phyloP scores from a whole-genome alignment of 2,113 vertebrate species.

The Melierax canorus region DNA sequence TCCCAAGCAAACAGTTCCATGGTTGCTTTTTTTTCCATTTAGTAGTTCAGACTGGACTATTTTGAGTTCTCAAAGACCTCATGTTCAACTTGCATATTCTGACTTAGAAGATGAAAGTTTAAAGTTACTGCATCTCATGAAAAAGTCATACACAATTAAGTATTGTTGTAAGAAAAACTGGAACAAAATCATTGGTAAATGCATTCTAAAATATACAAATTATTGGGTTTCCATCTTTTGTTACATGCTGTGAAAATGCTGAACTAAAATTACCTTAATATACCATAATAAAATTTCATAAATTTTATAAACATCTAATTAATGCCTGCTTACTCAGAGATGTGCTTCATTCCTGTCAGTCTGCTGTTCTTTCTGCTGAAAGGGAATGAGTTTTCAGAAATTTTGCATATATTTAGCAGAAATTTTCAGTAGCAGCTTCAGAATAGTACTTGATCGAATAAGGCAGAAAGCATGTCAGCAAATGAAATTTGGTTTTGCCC shows the following conservation, averaged over 20 bases:
- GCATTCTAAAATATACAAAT: not conserved
- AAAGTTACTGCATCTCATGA: not conserved
- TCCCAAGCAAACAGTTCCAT: not conserved
- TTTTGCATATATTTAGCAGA: constrained; percentile 11
- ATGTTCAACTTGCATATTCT: not conserved
- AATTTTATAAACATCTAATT: not conserved
- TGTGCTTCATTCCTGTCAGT: not conserved
- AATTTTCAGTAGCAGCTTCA: not conserved
- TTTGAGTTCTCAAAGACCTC: not conserved
- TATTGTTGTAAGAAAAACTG: not conserved
- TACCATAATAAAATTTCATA: not conserved
- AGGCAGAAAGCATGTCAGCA: constrained; percentile 26
- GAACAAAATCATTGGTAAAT: not conserved
- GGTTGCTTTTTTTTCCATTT: not conserved
- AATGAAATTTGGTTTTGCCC: constrained; percentile 37
- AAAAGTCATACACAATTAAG: not conserved
- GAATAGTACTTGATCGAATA: constrained; percentile 20
- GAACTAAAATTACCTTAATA: not conserved
- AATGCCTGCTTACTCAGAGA: not conserved
- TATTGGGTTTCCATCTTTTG: not conserved
- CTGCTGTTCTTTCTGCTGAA: not conserved
- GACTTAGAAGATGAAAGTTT: not conserved
- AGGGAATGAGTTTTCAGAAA: not conserved
- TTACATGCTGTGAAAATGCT: not conserved
- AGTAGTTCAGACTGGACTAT: not conserved